Evolutionary conservation across 1,140 invertebrate genomes (phyloP).

Genomic region (Ceratina calcarata): DNA sequence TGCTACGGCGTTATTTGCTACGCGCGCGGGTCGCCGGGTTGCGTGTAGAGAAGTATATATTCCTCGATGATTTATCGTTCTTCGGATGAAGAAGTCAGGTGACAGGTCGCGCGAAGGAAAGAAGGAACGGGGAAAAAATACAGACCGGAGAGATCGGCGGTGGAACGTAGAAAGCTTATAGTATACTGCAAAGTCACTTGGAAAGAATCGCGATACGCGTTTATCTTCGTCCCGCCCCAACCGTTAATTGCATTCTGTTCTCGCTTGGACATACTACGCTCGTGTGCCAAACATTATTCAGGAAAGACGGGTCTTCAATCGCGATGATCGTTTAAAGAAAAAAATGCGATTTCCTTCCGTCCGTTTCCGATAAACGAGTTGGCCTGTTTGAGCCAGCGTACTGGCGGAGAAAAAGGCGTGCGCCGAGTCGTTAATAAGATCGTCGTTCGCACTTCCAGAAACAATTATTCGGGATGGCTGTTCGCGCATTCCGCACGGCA

Average conservation of each 20-base stretch:
- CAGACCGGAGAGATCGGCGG: neutral
- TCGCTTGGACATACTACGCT: neutral
- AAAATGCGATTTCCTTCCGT: neutral
- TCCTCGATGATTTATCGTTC: constrained; percentile 57
- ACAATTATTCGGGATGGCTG: constrained; percentile 75
- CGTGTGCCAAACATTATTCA: neutral
- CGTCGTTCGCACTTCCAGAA: constrained; percentile 74
- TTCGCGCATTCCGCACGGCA: constrained; percentile 70
- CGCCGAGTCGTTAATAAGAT: constrained; percentile 64
- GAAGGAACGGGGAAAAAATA: constrained; percentile 28
- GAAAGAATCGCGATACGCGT: constrained; percentile 38
- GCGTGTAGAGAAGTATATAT: constrained; percentile 49
- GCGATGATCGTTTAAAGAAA: neutral
- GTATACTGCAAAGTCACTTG: constrained; percentile 34
- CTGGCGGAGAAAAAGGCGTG: neutral
- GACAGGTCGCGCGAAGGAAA: constrained; percentile 15
- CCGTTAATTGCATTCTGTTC: constrained; percentile 50
- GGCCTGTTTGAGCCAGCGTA: no score
- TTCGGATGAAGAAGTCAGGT: constrained; percentile 50
- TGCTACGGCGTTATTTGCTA: constrained; percentile 56
- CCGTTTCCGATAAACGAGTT: neutral
- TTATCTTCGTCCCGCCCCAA: constrained; percentile 34
- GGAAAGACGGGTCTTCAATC: neutral
- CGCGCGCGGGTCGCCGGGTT: constrained; percentile 26
- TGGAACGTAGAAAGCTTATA: constrained; percentile 11